Evolutionary conservation across 2,797 vertebrate species (phyloP).

Genomic region (Mormyrus hasselquistii): DNA sequence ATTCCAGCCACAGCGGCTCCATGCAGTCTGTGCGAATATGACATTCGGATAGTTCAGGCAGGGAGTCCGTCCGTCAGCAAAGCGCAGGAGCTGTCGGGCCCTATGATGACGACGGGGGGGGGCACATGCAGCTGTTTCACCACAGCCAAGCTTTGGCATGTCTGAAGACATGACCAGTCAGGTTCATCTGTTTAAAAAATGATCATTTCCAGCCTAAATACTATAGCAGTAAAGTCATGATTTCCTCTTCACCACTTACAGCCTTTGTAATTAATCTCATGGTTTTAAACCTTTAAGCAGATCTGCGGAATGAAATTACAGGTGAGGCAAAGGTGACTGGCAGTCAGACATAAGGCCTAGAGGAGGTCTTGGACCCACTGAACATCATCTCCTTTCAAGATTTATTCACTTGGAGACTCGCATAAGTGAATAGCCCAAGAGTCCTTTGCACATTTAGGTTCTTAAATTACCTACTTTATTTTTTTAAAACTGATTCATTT

Average conservation of each 20-base stretch:
- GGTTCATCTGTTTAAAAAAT: background rate
- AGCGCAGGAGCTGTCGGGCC: background rate
- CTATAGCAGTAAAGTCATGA: background rate
- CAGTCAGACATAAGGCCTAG: background rate
- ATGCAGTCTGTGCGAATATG: background rate
- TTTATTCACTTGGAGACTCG: background rate
- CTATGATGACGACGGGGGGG: no score
- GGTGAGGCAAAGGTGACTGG: background rate
- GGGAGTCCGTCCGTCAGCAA: background rate
- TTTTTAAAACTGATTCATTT: background rate
- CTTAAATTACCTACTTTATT: background rate
- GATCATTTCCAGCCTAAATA: background rate
- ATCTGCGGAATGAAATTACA: background rate
- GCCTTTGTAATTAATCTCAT: background rate
- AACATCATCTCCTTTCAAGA: background rate
- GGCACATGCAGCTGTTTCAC: background rate
- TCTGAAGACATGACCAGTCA: background rate
- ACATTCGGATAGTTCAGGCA: background rate
- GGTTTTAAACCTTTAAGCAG: background rate
- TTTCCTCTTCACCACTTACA: background rate
- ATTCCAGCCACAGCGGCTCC: background rate
- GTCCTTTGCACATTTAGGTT: background rate
- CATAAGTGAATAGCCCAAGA: background rate
- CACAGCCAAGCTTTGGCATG: background rate
- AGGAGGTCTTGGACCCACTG: background rate